Conservation (phyloP, 2,797 vertebrate species). For the Alca torda region DNA sequence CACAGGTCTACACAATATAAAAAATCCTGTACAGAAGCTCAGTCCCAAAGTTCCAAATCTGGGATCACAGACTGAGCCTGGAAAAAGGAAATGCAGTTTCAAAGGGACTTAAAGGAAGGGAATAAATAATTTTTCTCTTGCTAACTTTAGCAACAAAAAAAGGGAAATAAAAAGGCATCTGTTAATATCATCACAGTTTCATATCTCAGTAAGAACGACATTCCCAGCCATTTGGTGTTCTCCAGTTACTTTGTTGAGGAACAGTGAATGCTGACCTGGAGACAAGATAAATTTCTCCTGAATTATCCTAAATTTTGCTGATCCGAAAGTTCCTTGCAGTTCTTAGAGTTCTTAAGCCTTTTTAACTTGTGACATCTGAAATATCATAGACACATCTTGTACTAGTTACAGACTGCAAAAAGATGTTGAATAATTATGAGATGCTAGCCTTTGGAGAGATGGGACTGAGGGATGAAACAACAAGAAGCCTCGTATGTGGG, state of each 20-base stretch:
- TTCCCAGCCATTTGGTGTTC: background rate
- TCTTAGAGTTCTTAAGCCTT: background rate
- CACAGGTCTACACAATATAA: background rate
- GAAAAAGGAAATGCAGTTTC: background rate
- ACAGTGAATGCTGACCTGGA: background rate
- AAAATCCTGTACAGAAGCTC: background rate
- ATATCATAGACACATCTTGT: background rate
- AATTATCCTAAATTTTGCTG: background rate
- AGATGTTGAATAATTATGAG: background rate
- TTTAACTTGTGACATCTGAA: background rate
- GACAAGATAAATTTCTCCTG: background rate
- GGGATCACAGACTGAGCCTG: background rate
- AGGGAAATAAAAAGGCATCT: background rate
- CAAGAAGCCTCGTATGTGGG: background rate
- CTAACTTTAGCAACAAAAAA: background rate
- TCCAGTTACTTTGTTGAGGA: background rate
- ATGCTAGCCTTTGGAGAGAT: background rate
- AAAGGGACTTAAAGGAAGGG: background rate
- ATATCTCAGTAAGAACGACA: background rate
- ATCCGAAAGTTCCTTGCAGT: background rate
- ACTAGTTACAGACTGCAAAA: background rate
- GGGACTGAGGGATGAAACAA: background rate
- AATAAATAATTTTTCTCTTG: background rate
- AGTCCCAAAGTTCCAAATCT: background rate
- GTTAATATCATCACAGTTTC: background rate